Percentiles rank a stretch among this genome's conserved stretches.
These are phyloP conservation scores for Caranx ignobilis DNA, from an alignment of 2,113 vertebrate genomes.

Conservation along the genomic window DNA sequence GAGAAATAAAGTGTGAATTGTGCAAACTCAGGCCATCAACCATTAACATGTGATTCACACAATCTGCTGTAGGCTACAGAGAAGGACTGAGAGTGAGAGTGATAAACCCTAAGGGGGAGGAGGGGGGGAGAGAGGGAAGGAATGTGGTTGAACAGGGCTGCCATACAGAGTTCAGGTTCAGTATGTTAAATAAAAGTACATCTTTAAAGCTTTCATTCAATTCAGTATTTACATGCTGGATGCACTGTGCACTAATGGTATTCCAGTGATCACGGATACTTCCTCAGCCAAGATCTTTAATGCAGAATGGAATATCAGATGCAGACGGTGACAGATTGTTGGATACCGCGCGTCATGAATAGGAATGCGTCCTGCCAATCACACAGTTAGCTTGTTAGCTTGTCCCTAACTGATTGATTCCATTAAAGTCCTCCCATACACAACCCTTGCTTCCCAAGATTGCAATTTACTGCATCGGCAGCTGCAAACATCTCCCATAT, in stretches of 20 bases:
- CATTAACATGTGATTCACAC: slow-evolving; percentile 69
- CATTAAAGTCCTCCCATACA: background rate
- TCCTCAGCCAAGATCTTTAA: background rate
- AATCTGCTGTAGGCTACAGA: slow-evolving; percentile 31
- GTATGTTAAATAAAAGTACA: slow-evolving; percentile 12
- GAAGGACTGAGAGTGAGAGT: slow-evolving; percentile 31
- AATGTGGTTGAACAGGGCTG: slow-evolving; percentile 55
- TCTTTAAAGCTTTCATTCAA: slow-evolving; percentile 16
- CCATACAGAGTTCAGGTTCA: slow-evolving; percentile 32
- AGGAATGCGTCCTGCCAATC: background rate
- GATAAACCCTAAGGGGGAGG: slow-evolving; percentile 24
- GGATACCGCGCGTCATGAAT: background rate
- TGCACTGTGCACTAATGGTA: background rate
- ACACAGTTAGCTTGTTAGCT: background rate
- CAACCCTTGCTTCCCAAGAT: background rate
- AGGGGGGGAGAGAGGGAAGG: no score
- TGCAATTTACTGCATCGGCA: background rate
- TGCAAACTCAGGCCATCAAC: slow-evolving; percentile 16
- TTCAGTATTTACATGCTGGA: slow-evolving; percentile 2
- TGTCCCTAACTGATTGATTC: background rate
- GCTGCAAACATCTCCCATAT: background rate
- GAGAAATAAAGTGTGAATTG: slow-evolving; percentile 54
- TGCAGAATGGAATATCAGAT: background rate
- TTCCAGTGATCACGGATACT: slow-evolving; percentile 1
- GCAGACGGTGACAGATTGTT: background rate